Evolutionary conservation across 2,113 vertebrate genomes (phyloP).

Genomic region (Triplophysa rosa): DNA sequence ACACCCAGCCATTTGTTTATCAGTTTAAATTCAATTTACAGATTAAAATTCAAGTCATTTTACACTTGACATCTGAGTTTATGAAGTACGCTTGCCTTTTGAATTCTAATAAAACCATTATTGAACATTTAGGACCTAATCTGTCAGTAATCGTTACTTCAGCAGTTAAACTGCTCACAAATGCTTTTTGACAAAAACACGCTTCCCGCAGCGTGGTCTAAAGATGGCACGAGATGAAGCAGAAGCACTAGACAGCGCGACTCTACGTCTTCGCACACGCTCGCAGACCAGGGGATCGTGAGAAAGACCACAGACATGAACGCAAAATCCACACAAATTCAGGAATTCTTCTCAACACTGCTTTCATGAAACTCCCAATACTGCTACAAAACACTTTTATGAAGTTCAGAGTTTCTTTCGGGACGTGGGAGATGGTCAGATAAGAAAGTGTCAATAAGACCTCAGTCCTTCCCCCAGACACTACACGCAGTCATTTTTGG

Average conservation of each 20-base stretch:
- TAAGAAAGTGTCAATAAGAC: slow-evolving; percentile 6
- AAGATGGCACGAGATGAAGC: slow-evolving; percentile 4
- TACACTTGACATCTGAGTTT: neutral
- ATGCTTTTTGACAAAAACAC: neutral
- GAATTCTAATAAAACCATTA: neutral
- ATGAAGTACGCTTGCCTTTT: neutral
- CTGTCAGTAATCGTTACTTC: neutral
- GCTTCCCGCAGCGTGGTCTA: neutral
- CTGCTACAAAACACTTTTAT: neutral
- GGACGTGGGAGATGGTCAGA: neutral
- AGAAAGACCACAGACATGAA: slow-evolving; percentile 14
- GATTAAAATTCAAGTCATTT: neutral
- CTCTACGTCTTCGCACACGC: neutral
- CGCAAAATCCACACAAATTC: slow-evolving; percentile 17
- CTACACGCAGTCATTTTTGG: neutral
- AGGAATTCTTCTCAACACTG: neutral
- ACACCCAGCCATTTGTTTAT: neutral
- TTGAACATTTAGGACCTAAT: neutral
- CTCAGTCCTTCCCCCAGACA: neutral
- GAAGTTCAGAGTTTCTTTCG: neutral
- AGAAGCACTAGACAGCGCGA: neutral
- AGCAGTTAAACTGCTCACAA: neutral
- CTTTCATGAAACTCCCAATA: neutral
- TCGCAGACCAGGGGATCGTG: neutral
- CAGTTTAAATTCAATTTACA: slow-evolving; percentile 10